Evolutionary conservation across 1,140 invertebrate species (phyloP).

Genomic region (Marisa cornuarietis): DNA sequence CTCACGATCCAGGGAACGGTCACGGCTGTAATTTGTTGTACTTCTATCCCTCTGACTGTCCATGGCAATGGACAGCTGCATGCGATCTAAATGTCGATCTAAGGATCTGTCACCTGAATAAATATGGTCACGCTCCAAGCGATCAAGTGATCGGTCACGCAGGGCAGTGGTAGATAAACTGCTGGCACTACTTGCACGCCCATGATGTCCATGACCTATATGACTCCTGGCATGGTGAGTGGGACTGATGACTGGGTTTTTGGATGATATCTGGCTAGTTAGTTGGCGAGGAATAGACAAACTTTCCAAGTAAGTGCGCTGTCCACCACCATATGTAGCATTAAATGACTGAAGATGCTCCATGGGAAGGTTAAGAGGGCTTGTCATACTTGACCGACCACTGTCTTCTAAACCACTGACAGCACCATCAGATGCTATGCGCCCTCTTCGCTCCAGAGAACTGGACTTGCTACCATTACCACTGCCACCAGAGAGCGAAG

Average conservation of each 20-base stretch:
- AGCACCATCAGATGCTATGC: constrained; percentile 35
- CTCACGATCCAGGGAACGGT: constrained; percentile 60
- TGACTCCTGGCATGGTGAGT: constrained; percentile 39
- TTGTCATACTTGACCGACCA: constrained; percentile 29
- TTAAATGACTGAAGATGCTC: constrained; percentile 49
- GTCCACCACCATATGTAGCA: constrained; percentile 39
- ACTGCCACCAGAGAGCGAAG: constrained; percentile 20
- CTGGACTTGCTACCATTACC: constrained; percentile 25
- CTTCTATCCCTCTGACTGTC: constrained; percentile 20
- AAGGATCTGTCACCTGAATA: constrained; percentile 52
- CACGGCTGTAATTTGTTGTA: constrained; percentile 42
- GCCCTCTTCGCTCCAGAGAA: constrained; percentile 29
- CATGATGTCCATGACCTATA: constrained; percentile 31
- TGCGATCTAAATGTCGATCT: constrained; percentile 53
- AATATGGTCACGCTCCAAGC: constrained; percentile 42
- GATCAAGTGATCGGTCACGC: constrained; percentile 47
- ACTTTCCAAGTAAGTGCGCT: constrained; percentile 33
- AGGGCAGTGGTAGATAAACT: constrained; percentile 38
- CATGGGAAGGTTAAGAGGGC: constrained; percentile 49
- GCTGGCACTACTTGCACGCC: constrained; percentile 42
- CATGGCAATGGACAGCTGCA: constrained; percentile 42
- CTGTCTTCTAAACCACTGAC: constrained; percentile 26
- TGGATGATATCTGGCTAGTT: constrained; percentile 25
- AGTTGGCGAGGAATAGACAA: constrained; percentile 28
- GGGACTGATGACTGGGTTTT: constrained; percentile 33